A percentile compares a stretch with the other conserved stretches of the same genome.
Conservation (phyloP, 2,113 vertebrate species). For the Paramisgurnus dabryanus region DNA sequence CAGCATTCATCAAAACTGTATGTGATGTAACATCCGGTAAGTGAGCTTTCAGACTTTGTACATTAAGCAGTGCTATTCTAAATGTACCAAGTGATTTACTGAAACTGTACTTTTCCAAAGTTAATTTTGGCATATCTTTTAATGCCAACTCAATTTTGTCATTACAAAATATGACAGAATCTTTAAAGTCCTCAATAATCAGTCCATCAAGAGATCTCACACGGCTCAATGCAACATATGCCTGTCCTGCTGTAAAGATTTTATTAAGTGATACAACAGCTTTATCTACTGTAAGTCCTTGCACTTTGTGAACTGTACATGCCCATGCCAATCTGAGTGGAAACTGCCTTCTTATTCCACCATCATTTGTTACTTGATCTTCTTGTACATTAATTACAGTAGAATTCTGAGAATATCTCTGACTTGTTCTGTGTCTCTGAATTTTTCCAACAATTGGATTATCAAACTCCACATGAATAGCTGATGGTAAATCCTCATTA, state of each 20-base stretch:
- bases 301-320: no score
- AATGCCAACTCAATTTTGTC: conserved; percentile 5
- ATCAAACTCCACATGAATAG: no score
- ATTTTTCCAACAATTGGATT: no score
- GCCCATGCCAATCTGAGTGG: no score
- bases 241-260: no score
- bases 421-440: not conserved
- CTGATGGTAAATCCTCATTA: no score
- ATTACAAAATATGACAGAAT: conserved; percentile 22
- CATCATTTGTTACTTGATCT: not conserved
- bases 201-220: conserved; percentile 14
- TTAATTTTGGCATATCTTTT: not conserved
- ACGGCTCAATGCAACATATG: not conserved
- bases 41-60: conserved; percentile 37
- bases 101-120: not conserved
- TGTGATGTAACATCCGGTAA: conserved; percentile 9
- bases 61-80: conserved; percentile 32
- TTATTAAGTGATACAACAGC: no score
- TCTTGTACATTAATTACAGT: conserved; percentile 38
- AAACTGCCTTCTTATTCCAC: no score
- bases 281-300: no score
- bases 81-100: not conserved
- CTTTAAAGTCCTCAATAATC: conserved; percentile 36
- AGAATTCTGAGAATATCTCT: not conserved
- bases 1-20: conserved; percentile 2